These are phyloP conservation scores for Tetragonisca angustula DNA, from an alignment of 2,888 invertebrate genomes.

Conservation along the genomic window DNA sequence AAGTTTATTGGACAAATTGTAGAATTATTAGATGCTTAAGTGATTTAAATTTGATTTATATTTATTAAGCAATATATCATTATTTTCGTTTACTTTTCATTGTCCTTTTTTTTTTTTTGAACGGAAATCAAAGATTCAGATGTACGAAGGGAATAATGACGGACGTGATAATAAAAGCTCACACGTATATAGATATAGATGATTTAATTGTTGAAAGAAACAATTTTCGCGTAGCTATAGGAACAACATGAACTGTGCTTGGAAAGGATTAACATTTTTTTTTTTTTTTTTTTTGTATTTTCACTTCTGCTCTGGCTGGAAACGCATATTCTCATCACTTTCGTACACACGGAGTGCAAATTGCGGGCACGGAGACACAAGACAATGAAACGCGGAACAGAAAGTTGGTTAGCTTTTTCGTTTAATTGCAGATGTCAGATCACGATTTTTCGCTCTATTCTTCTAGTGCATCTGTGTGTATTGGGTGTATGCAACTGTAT, in stretches of 20 bases:
- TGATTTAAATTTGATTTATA: neutral
- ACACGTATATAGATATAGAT: constrained; percentile 74
- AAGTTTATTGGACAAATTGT: neutral
- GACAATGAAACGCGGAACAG: constrained; percentile 70
- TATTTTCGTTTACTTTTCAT: neutral
- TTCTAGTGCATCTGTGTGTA: constrained; percentile 47
- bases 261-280: constrained; percentile 73
- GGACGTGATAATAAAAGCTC: constrained; percentile 32
- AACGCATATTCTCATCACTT: constrained; percentile 64
- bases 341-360: constrained; percentile 68
- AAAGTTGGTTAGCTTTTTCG: constrained; percentile 37
- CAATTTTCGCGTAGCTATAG: constrained; percentile 80
- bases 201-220: constrained; percentile 81
- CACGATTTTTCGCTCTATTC: constrained; percentile 62
- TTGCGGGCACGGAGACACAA: constrained; percentile 74
- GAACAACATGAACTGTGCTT: constrained; percentile 81
- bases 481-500: constrained; percentile 52
- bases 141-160: neutral
- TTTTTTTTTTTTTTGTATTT: constrained; percentile 52
- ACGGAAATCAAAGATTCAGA: neutral
- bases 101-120: neutral
- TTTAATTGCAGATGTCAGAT: constrained; percentile 57
- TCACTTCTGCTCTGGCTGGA: constrained; percentile 45
- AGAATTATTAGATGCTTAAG: neutral
- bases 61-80: neutral